Evolutionary conservation across 2,888 invertebrate species (phyloP).

Genomic region (Epirrhoe tristata): DNA sequence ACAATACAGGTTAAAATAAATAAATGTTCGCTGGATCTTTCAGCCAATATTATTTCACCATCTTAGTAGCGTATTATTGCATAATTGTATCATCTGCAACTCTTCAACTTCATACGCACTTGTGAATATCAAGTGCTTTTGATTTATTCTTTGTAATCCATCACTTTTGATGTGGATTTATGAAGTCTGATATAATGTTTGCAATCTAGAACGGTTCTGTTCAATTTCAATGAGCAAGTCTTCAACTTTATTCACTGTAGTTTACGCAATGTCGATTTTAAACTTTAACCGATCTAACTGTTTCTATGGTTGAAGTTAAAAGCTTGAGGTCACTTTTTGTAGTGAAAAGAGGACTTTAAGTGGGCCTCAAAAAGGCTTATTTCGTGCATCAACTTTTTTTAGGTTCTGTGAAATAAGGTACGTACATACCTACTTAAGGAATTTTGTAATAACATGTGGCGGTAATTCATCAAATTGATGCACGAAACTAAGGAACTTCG

Average conservation of each 20-base stretch:
- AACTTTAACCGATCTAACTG: too few relatives aligned
- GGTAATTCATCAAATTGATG: too few relatives aligned
- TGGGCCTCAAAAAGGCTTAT: too few relatives aligned
- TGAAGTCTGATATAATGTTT: constrained; percentile 2
- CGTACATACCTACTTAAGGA: too few relatives aligned
- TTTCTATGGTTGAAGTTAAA: too few relatives aligned
- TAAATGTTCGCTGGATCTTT: constrained; percentile 20
- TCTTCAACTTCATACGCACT: background rate
- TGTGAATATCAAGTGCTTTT: constrained; percentile 3
- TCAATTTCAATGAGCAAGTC: constrained; percentile 1
- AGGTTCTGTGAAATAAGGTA: too few relatives aligned
- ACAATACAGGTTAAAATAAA: background rate
- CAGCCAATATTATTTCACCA: background rate
- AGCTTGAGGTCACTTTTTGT: too few relatives aligned
- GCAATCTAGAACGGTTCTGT: constrained; percentile 2
- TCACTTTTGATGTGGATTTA: constrained; percentile 14
- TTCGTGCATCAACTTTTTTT: too few relatives aligned
- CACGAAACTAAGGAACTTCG: background rate
- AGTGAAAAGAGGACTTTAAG: too few relatives aligned
- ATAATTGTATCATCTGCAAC: background rate
- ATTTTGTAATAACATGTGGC: too few relatives aligned
- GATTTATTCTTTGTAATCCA: background rate
- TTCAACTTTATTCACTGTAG: background rate
- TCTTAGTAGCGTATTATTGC: background rate
- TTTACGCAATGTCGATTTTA: too few relatives aligned